phyloP scores from a whole-genome alignment of 2,888 invertebrate species.

The Lutraria lutraria region DNA sequence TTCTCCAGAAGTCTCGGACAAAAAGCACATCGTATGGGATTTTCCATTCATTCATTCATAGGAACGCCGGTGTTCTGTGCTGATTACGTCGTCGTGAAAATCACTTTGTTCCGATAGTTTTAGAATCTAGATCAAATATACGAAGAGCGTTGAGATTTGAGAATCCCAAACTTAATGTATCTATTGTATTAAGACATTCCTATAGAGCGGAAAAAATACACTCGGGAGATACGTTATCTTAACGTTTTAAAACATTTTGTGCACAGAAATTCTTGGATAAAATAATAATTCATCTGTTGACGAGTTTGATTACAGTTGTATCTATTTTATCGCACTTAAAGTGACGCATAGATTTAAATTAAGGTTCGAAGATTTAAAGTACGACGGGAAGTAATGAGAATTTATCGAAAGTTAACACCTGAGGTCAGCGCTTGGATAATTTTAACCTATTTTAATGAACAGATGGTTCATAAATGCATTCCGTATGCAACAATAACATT shows the following conservation, averaged over 20 bases:
- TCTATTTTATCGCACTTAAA: neutral
- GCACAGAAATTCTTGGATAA: neutral
- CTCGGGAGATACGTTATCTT: neutral
- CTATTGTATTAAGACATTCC: neutral
- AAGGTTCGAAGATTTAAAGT: neutral
- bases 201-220: neutral
- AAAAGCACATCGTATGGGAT: neutral
- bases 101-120: neutral
- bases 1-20: neutral
- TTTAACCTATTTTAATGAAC: too few relatives aligned
- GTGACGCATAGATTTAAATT: neutral
- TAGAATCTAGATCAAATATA: neutral
- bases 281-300: neutral
- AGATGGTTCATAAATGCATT: too few relatives aligned
- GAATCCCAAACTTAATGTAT: neutral
- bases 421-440: too few relatives aligned
- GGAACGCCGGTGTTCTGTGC: slow-evolving; percentile 10
- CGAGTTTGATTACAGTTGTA: neutral
- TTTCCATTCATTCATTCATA: slow-evolving; percentile 3
- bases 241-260: neutral
- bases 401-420: too few relatives aligned
- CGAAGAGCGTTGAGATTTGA: neutral
- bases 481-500: too few relatives aligned
- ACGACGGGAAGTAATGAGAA: neutral
- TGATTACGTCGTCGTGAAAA: neutral